These are phyloP conservation scores for Darwinula stevensoni DNA, from an alignment of 2,888 invertebrate genomes.

Conservation along the genomic window DNA sequence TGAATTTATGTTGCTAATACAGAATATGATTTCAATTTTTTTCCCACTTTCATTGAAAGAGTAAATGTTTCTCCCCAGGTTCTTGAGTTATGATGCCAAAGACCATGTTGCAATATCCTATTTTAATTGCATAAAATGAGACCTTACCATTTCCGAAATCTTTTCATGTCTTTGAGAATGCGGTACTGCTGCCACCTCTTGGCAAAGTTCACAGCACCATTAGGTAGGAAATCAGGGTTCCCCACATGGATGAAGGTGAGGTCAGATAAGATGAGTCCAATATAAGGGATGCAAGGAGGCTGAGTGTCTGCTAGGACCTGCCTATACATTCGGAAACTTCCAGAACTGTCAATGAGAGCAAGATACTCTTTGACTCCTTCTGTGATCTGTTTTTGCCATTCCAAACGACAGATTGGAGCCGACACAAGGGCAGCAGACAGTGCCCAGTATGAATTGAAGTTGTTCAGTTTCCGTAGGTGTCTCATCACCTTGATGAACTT, in stretches of 20 bases:
- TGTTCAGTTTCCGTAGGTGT: constrained; percentile 80
- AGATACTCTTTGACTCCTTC: constrained; percentile 83
- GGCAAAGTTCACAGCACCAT: constrained; percentile 69
- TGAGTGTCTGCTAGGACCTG: constrained; percentile 75
- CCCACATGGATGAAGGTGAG: constrained; percentile 96
- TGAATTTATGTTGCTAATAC: too few species aligned
- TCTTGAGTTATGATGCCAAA: too few species aligned
- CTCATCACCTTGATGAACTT: constrained; percentile 98
- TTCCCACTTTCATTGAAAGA: too few species aligned
- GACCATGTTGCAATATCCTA: too few species aligned
- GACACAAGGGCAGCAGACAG: constrained; percentile 86
- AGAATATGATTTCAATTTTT: too few species aligned
- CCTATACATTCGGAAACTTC: constrained; percentile 86
- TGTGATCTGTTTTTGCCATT: constrained; percentile 69
- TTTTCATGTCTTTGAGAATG: constrained; percentile 89
- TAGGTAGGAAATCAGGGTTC: constrained; percentile 60
- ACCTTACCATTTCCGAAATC: constrained; percentile 86
- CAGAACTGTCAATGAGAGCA: constrained; percentile 86
- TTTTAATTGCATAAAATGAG: too few species aligned
- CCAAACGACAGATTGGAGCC: constrained; percentile 66
- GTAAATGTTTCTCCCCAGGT: too few species aligned
- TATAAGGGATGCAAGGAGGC: constrained; percentile 96
- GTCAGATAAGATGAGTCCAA: constrained; percentile 91
- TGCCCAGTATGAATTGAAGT: constrained; percentile 94
- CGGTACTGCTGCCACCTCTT: constrained; percentile 97